These are phyloP conservation scores for Trididemnum miniatum DNA, from an alignment of 23 tunicate genomes.

Conservation along the genomic window DNA sequence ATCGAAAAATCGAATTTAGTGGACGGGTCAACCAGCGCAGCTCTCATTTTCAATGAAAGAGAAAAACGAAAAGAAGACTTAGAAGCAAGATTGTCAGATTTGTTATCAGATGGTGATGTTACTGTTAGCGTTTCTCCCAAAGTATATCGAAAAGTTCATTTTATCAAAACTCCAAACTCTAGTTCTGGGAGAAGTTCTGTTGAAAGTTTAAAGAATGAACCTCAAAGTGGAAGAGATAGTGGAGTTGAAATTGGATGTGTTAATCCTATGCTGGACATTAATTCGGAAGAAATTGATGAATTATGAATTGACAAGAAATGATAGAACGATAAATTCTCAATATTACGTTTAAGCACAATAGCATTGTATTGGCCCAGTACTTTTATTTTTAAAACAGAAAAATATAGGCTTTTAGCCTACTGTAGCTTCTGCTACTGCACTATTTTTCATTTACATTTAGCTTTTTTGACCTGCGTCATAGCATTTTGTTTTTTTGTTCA, in stretches of 20 bases:
- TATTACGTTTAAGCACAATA: too few species aligned
- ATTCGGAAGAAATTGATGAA: conserved; percentile 4
- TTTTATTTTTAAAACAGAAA: too few species aligned
- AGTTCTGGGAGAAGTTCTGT: background rate
- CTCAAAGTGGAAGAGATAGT: conserved; percentile 51
- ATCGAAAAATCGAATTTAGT: background rate
- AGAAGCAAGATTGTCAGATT: background rate
- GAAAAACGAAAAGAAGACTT: background rate
- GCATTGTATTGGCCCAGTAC: too few species aligned
- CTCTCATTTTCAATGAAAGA: background rate
- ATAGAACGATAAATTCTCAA: too few species aligned
- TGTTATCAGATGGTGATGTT: background rate
- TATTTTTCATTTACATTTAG: too few species aligned
- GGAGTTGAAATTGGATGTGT: conserved; percentile 36
- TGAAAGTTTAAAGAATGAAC: background rate
- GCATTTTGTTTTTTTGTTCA: too few species aligned
- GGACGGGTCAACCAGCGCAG: background rate
- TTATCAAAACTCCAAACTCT: background rate
- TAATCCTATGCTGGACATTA: conserved; percentile 13
- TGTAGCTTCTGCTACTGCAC: too few species aligned
- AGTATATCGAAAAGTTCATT: background rate
- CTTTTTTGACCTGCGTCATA: too few species aligned
- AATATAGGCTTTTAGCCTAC: too few species aligned
- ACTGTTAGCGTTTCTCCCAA: background rate
- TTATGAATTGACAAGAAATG: too few species aligned